Evolutionary conservation across 2,797 vertebrate genomes (phyloP).

Genomic region (Xenopus petersii): DNA sequence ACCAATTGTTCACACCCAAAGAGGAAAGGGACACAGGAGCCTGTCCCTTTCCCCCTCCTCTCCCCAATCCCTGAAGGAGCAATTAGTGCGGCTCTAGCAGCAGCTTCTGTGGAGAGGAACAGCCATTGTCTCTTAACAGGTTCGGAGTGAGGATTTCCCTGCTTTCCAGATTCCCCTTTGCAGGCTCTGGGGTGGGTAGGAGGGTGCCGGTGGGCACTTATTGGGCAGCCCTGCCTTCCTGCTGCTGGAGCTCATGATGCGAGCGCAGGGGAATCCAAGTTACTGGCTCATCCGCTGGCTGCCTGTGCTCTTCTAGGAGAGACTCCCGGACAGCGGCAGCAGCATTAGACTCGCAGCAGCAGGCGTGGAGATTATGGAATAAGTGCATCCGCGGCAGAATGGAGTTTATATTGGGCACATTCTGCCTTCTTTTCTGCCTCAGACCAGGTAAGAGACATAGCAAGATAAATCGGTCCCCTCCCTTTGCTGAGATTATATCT

Average conservation of each 20-base stretch:
- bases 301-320: constrained; percentile 53
- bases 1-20: constrained; percentile 36
- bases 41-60: constrained; percentile 37
- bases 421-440: constrained; percentile 63
- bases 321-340: neutral
- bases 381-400: constrained; percentile 58
- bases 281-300: constrained; percentile 52
- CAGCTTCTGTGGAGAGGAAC: constrained; percentile 37
- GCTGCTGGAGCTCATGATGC: constrained; percentile 51
- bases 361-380: constrained; percentile 66
- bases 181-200: constrained; percentile 9
- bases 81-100: constrained; percentile 28
- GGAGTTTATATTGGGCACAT: constrained; percentile 61
- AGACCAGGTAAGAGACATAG: constrained; percentile 61
- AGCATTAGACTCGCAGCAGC: constrained; percentile 19
- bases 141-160: constrained; percentile 6
- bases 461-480: too few species aligned
- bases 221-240: constrained; percentile 33
- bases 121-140: constrained; percentile 55
- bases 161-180: constrained; percentile 35
- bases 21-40: constrained; percentile 7
- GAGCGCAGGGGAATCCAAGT: constrained; percentile 58
- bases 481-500: too few species aligned
- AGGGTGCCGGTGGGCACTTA: constrained; percentile 26
- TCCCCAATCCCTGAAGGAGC: constrained; percentile 33